Evolutionary conservation across 2,888 invertebrate genomes (phyloP).

Genomic region (Ypsolopha scabrella): DNA sequence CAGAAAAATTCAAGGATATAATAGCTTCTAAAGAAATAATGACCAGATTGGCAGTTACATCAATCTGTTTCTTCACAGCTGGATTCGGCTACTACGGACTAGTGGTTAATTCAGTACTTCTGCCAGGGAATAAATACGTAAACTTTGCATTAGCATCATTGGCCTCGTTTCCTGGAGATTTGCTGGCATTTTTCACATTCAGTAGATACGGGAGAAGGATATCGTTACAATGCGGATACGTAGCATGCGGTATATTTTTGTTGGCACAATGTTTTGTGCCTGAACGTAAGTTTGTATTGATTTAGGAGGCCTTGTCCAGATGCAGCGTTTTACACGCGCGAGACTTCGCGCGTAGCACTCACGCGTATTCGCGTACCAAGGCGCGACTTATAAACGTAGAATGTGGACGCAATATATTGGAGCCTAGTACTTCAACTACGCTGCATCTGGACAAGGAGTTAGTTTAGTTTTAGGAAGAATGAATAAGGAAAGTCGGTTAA

Average conservation of each 20-base stretch:
- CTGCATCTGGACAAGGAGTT: too few relatives aligned
- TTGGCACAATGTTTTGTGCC: constrained; percentile 37
- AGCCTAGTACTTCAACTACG: too few relatives aligned
- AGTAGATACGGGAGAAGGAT: constrained; percentile 39
- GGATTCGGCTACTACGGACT: constrained; percentile 49
- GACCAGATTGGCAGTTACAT: constrained; percentile 34
- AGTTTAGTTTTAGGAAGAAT: too few relatives aligned
- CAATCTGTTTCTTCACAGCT: constrained; percentile 43
- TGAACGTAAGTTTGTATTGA: constrained; percentile 46
- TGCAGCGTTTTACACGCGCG: too few relatives aligned
- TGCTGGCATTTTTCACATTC: constrained; percentile 36
- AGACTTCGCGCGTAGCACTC: too few relatives aligned
- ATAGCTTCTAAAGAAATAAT: constrained; percentile 42
- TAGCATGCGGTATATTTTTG: constrained; percentile 32
- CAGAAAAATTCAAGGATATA: constrained; percentile 36
- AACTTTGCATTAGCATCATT: constrained; percentile 42
- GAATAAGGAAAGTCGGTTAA: too few relatives aligned
- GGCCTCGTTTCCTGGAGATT: constrained; percentile 46
- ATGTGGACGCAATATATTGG: too few relatives aligned
- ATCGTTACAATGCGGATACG: constrained; percentile 38
- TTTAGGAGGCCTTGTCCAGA: too few relatives aligned
- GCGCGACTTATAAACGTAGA: too few relatives aligned
- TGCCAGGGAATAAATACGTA: constrained; percentile 49
- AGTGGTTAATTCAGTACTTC: constrained; percentile 35
- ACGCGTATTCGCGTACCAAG: too few relatives aligned